Conservation (phyloP, 2,113 vertebrate genomes). For the Manacus vitellinus region DNA sequence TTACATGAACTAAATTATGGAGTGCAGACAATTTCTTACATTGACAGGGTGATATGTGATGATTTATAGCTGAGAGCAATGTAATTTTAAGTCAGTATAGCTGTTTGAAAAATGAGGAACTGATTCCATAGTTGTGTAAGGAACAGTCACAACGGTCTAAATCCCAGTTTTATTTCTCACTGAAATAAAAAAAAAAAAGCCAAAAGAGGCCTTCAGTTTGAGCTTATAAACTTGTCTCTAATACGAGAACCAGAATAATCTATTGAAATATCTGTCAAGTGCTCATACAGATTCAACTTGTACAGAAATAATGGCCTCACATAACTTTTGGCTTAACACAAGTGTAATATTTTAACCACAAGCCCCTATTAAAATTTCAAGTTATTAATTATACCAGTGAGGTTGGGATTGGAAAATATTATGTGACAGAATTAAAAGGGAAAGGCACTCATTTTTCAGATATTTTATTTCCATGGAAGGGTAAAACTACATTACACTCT, state of each 20-base stretch:
- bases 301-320: constrained; percentile 12
- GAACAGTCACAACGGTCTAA: not conserved
- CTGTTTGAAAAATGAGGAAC: not conserved
- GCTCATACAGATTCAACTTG: constrained; percentile 13
- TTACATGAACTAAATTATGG: not conserved
- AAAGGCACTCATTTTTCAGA: not conserved
- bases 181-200: not conserved
- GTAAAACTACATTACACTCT: not conserved
- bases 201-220: not conserved
- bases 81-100: not conserved
- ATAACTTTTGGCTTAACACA: not conserved
- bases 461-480: constrained; percentile 6
- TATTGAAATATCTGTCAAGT: constrained; percentile 32
- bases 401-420: constrained; percentile 57
- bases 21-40: not conserved
- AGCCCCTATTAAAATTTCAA: constrained; percentile 41
- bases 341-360: constrained; percentile 39
- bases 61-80: not conserved
- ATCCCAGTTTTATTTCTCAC: not conserved
- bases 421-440: not conserved
- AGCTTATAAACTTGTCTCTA: not conserved
- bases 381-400: constrained; percentile 35
- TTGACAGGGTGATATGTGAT: not conserved
- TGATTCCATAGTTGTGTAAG: not conserved
- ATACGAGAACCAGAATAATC: not conserved